Evolutionary conservation across 2,797 vertebrate species (phyloP), one percentile per base, ranked within the genome.

Genomic region (Pseudocheirus occidentalis): DNA sequence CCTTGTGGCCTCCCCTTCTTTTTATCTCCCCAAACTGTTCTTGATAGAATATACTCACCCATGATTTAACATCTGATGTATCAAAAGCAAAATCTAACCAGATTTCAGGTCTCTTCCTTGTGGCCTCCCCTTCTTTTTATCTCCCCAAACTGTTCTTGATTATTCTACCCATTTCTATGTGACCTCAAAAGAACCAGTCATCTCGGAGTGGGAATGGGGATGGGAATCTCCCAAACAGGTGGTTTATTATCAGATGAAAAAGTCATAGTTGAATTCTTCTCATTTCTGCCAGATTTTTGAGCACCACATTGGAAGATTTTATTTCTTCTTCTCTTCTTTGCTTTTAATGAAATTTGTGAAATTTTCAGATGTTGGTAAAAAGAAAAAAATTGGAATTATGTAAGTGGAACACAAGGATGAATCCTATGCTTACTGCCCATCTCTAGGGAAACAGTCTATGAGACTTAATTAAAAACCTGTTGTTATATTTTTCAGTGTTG

Each of bases 401-500:
- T 52, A n/a, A 90, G 90, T 97, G 59, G 95, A 97, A 94, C 21
- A 96, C 1, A 91, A 89, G n/a, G 1, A 92, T 16, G 27, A 95
- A 95, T 3, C 58, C 14, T 94, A 91, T 96, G 54, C 90, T 81
- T 24, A 93, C 5, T 11, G 0, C 14, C 2, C 9, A 34, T 91
- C 95, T 91, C 92, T 94, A 46, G 18, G 73, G 66, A 96, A 50
- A 95, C 73, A 87, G 1, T 95, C 31, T 93, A 91, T 97, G 34
- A 66, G 40, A 66, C 34, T 97, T 58, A 94, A 95, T 55, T 94
- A 96, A 96, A 95, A 94, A 81, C 21, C 34, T 90, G 81, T 94
- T 92, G 66, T 94, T 3, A 29, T 11, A 93, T 95, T 92, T 96
- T 94, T 95, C 11, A 92, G 29, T 40, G 97, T 96, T 97, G 92